Evolutionary conservation across 2,797 vertebrate species (phyloP), one percentile per base, ranked within the genome.

Genomic region (Aphelocoma californica): DNA sequence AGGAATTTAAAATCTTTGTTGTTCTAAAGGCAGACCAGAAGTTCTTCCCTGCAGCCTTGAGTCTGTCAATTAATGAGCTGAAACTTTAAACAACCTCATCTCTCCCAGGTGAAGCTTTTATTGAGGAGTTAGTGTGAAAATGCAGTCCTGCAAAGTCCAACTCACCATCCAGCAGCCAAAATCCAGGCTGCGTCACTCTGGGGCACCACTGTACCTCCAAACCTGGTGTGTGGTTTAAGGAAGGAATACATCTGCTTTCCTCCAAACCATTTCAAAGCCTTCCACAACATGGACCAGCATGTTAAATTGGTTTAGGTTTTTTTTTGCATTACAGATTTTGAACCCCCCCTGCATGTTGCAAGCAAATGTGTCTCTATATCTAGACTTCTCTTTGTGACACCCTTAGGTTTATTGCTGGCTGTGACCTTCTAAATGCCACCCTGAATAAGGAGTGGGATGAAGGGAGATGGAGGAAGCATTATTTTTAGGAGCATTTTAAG

Each of bases 121-220:
- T 21, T 20, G 60, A 45, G 20, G 34, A 69, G 21, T 40, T n/a
- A 9, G 7, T 36, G 21, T 44, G 42, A 65, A 65, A 87, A 48
- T 66, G 42, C 42, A 77, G 20, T 26, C 54, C 31, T 86, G 56
- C 19, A 5, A 57, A 65, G 38, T 40, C 38, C 32, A 34, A 0
- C 17, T 18, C 28, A 10, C 23, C 25, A n/a, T 15, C n/a, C 47
- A 48, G 47, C 42, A 70, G 61, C 56, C 70, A 45, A 85, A 84
- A 70, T 31, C 1, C 1, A 47, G 56, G 32, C 42, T 18, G 23
- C 0, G 0, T 40, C 34, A 29, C 40, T 40, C 18, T 56, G 29
- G 7, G 31, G 9, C 25, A 44, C 34, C 1, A 1, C 4, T 15
- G 25, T 10, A 44, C 23, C 10, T 31, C 23, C 25, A 74, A 36